Evolutionary conservation across 2,113 vertebrate genomes (phyloP), one percentile per base, ranked within the genome.

Genomic region (Chloebia gouldiae): DNA sequence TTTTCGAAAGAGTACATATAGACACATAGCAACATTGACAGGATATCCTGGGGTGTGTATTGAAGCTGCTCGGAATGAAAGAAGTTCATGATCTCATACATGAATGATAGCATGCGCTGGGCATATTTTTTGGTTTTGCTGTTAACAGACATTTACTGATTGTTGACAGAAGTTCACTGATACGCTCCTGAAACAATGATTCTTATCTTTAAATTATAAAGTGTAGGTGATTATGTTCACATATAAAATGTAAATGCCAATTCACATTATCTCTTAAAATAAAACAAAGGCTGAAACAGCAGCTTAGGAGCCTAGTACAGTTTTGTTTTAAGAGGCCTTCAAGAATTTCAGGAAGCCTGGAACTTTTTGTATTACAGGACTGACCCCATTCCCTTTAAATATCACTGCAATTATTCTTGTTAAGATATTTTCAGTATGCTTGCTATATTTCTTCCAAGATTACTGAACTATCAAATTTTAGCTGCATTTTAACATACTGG

Each of bases 261-360:
- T 50, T 71, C 12, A 15, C 10, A 15, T 69, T 65, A 15, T 21
- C 2, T 31, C 70, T 75, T 79, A 49, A 65, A 83, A 51, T 20
- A 25, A 68, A 89, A 37, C 24, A 14, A 44, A 83, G 13, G 23
- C 33, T 31, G 31, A 78, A 40, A 40, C 11, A 24, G 14, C 19
- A 66, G 5, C 0, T 0, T 66, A 5, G 6, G 10, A 42, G 59
- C 35, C 13, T 64, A 30, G 7, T 49, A 39, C 9, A 37, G 23
- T 68, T 59, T 66, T 65, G 11, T 78, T 56, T 77, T 50, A 66
- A 15, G 45, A 37, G 19, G 15, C 31, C 23, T 77, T 59, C 19
- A 53, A 13, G 47, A 53, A 37, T 70, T 76, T 59, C 42, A 37
- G n/a, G 54, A 72, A 44, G 31, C 20, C 40, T 17, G 33, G 24